Percentiles rank a stretch among this genome's conserved stretches.
Evolutionary conservation across 2,888 invertebrate species (phyloP).

Genomic region (Lasioglossum calceatum): DNA sequence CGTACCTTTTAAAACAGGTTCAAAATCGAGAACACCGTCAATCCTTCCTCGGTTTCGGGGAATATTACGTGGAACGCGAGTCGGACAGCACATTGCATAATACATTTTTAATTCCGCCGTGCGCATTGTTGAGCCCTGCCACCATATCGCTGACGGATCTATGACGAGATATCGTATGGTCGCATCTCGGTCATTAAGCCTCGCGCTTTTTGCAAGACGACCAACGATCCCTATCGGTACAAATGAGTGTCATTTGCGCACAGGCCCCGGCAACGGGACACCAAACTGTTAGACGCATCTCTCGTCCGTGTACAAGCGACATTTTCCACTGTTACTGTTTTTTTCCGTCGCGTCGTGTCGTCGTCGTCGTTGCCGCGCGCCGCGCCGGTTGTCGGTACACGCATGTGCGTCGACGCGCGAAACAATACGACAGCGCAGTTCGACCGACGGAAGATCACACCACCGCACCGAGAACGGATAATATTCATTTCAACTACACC

Average conservation of each 20-base stretch:
- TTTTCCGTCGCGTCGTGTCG: background rate
- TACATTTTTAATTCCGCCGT: constrained; percentile 81
- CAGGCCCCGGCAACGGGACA: constrained; percentile 52
- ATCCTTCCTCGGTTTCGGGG: constrained; percentile 34
- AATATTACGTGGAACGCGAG: constrained; percentile 60
- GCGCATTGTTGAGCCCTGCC: constrained; percentile 65
- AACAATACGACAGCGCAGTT: constrained; percentile 13
- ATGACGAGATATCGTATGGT: constrained; percentile 81
- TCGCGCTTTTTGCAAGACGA: constrained; percentile 77
- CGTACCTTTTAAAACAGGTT: background rate
- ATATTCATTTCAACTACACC: constrained; percentile 48
- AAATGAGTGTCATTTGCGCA: constrained; percentile 80
- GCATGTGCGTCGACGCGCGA: background rate
- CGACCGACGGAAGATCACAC: constrained; percentile 38
- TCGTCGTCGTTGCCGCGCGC: no score
- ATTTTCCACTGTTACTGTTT: constrained; percentile 17
- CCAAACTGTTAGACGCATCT: constrained; percentile 44
- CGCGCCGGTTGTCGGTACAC: background rate
- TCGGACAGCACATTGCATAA: constrained; percentile 77
- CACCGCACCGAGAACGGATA: constrained; percentile 37
- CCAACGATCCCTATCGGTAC: constrained; percentile 80
- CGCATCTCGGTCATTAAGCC: constrained; percentile 82
- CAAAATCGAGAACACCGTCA: background rate
- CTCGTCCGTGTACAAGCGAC: constrained; percentile 23
- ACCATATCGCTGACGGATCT: constrained; percentile 82